Conservation (phyloP, 1,140 invertebrate genomes). For the Campoletis sonorensis region DNA sequence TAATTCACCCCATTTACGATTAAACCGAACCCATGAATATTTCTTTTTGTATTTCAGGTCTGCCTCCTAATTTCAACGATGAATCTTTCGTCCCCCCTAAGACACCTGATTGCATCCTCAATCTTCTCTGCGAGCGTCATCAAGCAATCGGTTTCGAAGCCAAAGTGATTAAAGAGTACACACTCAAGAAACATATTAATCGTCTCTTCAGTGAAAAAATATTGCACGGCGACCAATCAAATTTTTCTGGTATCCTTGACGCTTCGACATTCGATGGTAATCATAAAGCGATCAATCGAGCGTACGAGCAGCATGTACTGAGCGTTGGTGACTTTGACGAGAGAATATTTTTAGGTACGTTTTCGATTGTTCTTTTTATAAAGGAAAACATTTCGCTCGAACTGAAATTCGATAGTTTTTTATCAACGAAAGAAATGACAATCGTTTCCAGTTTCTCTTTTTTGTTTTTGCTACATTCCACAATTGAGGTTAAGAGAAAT, state of each 20-base stretch:
- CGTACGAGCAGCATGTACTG: slow-evolving; percentile 94
- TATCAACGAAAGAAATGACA: background rate
- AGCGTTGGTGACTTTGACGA: slow-evolving; percentile 98
- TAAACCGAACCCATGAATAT: too few relatives aligned
- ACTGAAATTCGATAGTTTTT: background rate
- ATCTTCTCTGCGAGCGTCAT: slow-evolving; percentile 88
- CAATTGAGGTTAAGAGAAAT: background rate
- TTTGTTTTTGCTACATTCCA: background rate
- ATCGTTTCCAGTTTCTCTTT: background rate
- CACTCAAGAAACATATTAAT: slow-evolving; percentile 87
- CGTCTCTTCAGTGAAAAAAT: slow-evolving; percentile 88
- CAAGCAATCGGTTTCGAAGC: slow-evolving; percentile 91
- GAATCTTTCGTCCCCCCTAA: slow-evolving; percentile 81
- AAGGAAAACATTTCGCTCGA: too few relatives aligned
- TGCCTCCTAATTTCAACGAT: slow-evolving; percentile 84
- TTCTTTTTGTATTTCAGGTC: slow-evolving; percentile 74
- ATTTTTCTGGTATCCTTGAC: slow-evolving; percentile 84
- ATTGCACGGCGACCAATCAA: slow-evolving; percentile 80
- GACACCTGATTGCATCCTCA: slow-evolving; percentile 88
- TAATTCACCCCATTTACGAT: slow-evolving; percentile 9
- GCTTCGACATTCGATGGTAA: slow-evolving; percentile 86
- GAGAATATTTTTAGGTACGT: slow-evolving; percentile 90
- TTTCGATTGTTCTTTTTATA: background rate
- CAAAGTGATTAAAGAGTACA: slow-evolving; percentile 93
- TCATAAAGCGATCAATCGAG: slow-evolving; percentile 89